Percentiles rank a stretch among this genome's conserved stretches.
These are phyloP conservation scores for Chiloscyllium plagiosum DNA, from an alignment of 2,113 vertebrate genomes.

Conservation along the genomic window DNA sequence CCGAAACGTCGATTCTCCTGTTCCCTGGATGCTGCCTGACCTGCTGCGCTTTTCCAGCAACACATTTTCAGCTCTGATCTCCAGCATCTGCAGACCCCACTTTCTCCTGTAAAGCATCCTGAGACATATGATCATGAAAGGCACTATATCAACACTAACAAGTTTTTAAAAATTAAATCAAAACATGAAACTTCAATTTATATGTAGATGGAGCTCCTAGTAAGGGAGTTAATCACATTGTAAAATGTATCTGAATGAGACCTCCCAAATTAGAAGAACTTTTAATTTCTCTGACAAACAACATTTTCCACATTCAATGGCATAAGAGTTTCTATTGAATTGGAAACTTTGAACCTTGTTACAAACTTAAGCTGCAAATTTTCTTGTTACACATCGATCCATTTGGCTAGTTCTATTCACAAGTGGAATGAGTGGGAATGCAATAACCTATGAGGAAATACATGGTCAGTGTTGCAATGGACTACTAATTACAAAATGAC, in stretches of 20 bases:
- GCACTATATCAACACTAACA: too few species aligned
- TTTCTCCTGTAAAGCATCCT: too few species aligned
- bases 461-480: not conserved
- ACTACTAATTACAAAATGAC: too few species aligned
- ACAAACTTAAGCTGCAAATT: too few species aligned
- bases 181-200: not conserved
- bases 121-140: too few species aligned
- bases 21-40: too few species aligned
- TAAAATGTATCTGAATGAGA: not conserved
- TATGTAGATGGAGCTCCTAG: not conserved
- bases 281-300: not conserved
- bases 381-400: not conserved
- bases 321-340: not conserved
- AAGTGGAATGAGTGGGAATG: not conserved
- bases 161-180: not conserved
- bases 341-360: not conserved
- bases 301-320: not conserved
- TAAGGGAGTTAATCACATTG: not conserved
- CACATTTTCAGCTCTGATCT: too few species aligned
- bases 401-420: not conserved
- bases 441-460: not conserved
- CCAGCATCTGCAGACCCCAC: too few species aligned
- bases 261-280: not conserved
- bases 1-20: too few species aligned
- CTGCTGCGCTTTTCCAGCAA: too few species aligned